phyloP scores from a whole-genome alignment of 2,797 vertebrate species.

The Choloepus didactylus region DNA sequence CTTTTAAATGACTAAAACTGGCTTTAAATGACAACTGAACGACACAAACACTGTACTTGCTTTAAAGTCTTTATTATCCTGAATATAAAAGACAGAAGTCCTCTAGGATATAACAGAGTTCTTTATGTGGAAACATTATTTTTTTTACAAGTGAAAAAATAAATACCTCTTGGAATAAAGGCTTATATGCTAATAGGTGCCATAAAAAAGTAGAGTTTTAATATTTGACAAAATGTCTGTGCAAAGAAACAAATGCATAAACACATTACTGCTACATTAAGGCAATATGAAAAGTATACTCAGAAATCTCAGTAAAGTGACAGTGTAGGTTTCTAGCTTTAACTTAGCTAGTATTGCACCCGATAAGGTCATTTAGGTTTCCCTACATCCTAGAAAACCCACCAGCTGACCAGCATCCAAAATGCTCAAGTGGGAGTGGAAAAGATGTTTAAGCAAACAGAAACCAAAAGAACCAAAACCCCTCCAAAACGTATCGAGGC shows the following conservation, averaged over 20 bases:
- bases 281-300: slow-evolving; percentile 94
- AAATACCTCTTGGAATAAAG: slow-evolving; percentile 93
- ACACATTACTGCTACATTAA: slow-evolving; percentile 97
- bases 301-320: slow-evolving; percentile 97
- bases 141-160: slow-evolving; percentile 95
- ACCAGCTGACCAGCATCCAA: slow-evolving; percentile 88
- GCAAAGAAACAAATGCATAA: slow-evolving; percentile 95
- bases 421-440: slow-evolving; percentile 86
- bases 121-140: slow-evolving; percentile 97
- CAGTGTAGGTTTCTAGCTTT: slow-evolving; percentile 93
- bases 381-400: slow-evolving; percentile 87
- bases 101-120: slow-evolving; percentile 93
- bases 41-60: slow-evolving; percentile 42
- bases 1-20: slow-evolving; percentile 24
- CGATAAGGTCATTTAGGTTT: slow-evolving; percentile 90
- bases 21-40: slow-evolving; percentile 1
- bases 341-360: slow-evolving; percentile 95
- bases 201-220: slow-evolving; percentile 93
- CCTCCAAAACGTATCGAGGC: background rate
- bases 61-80: slow-evolving; percentile 91
- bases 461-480: slow-evolving; percentile 43
- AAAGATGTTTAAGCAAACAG: slow-evolving; percentile 78
- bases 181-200: slow-evolving; percentile 92
- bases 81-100: slow-evolving; percentile 92
- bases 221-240: slow-evolving; percentile 94